phyloP scores from a whole-genome alignment of 2,797 vertebrate genomes.

The Eutrigla gurnardus region DNA sequence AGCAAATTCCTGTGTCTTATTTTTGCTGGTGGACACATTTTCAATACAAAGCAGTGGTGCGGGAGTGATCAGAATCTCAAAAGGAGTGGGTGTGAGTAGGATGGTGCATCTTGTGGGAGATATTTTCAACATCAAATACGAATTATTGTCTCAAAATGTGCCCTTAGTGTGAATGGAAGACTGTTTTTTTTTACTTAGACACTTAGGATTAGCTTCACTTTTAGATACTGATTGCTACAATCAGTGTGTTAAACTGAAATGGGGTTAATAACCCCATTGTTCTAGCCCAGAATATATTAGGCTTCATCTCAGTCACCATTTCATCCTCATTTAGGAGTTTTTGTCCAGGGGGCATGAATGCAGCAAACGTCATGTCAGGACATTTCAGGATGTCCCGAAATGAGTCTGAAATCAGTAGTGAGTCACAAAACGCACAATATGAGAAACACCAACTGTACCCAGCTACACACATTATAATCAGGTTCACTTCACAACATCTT shows the following conservation, averaged over 20 bases:
- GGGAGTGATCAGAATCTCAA: slow-evolving; percentile 11
- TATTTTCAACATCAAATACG: slow-evolving; percentile 5
- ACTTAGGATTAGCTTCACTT: slow-evolving; percentile 12
- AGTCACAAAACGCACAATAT: slow-evolving; percentile 53
- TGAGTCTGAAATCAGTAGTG: slow-evolving; percentile 53
- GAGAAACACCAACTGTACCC: slow-evolving; percentile 34
- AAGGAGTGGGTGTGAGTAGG: slow-evolving; percentile 43
- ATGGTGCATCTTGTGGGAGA: slow-evolving; percentile 36
- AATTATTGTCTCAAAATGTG: slow-evolving; percentile 3
- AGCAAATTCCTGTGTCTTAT: slow-evolving; percentile 10
- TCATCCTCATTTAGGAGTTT: slow-evolving; percentile 22
- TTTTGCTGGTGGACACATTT: slow-evolving; percentile 6
- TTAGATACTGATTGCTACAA: slow-evolving; percentile 14
- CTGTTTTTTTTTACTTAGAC: slow-evolving; percentile 4
- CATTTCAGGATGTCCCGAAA: slow-evolving; percentile 39
- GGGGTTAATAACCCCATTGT: slow-evolving; percentile 10
- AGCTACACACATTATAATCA: slow-evolving; percentile 47
- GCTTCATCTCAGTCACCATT: slow-evolving; percentile 19
- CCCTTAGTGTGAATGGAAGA: background rate
- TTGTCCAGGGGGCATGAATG: slow-evolving; percentile 17
- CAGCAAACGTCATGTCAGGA: slow-evolving; percentile 29
- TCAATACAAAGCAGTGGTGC: background rate
- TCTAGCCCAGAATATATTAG: slow-evolving; percentile 37
- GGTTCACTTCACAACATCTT: slow-evolving; percentile 39
- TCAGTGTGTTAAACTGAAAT: slow-evolving; percentile 32